phyloP scores from a whole-genome alignment of 2,888 invertebrate species.

The Petrolisthes manimaculis region DNA sequence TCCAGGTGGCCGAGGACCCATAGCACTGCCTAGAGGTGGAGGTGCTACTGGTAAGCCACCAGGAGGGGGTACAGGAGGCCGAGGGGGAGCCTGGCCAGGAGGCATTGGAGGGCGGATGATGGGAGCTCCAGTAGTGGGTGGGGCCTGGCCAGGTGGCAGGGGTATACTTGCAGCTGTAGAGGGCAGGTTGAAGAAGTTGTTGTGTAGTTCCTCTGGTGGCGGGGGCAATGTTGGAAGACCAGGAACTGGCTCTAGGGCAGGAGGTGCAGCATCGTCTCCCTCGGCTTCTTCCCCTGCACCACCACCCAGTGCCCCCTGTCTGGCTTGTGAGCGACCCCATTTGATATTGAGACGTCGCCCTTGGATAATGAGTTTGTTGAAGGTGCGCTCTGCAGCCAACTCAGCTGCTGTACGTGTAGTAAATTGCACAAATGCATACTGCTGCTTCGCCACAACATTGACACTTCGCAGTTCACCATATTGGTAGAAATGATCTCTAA shows the following conservation, averaged over 20 bases:
- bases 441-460: constrained; percentile 91
- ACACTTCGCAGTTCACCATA: constrained; percentile 97
- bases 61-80: constrained; percentile 70
- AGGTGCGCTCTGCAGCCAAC: constrained; percentile 93
- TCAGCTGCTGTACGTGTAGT: constrained; percentile 81
- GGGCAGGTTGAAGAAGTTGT: constrained; percentile 77
- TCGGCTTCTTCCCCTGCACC: constrained; percentile 65
- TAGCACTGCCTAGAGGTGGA: constrained; percentile 74
- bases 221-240: constrained; percentile 81
- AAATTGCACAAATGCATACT: constrained; percentile 76
- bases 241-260: constrained; percentile 79
- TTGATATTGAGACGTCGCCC: constrained; percentile 95
- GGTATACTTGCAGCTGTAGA: constrained; percentile 65
- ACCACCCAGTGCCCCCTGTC: constrained; percentile 71
- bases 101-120: constrained; percentile 65
- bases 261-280: constrained; percentile 66
- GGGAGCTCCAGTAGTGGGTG: constrained; percentile 35
- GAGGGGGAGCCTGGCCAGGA: constrained; percentile 72
- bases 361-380: constrained; percentile 89
- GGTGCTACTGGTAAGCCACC: constrained; percentile 74
- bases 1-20: constrained; percentile 72
- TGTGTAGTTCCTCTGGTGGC: constrained; percentile 75
- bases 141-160: constrained; percentile 57
- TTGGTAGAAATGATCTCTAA: constrained; percentile 95
- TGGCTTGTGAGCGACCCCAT: constrained; percentile 96